These are phyloP conservation scores for Potorous gilbertii DNA, from an alignment of 2,797 vertebrate genomes.

Conservation along the genomic window DNA sequence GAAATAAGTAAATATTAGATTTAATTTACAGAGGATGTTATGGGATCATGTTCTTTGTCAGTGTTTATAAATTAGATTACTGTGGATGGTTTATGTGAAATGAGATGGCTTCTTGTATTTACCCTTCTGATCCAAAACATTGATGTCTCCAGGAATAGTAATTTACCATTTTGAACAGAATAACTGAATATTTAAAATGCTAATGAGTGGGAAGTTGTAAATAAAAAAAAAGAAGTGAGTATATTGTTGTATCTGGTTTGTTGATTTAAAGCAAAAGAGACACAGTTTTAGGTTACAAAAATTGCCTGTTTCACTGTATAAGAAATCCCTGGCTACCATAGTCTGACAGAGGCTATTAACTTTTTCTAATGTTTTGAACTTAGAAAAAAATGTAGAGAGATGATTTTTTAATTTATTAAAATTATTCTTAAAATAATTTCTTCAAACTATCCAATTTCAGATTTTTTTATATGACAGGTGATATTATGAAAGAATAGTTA, in stretches of 20 bases:
- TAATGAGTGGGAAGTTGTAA: slow-evolving; percentile 25
- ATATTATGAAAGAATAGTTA: too few species aligned
- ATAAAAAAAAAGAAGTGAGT: slow-evolving; percentile 46
- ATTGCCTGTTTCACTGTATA: slow-evolving; percentile 14
- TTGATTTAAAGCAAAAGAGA: background rate
- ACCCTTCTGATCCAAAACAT: slow-evolving; percentile 54
- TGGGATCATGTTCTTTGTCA: background rate
- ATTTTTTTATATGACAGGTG: background rate
- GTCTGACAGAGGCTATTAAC: too few species aligned
- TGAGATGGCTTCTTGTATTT: slow-evolving; percentile 52
- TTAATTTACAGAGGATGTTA: slow-evolving; percentile 17
- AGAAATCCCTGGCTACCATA: slow-evolving; percentile 8
- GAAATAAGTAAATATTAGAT: slow-evolving; percentile 50
- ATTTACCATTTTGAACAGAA: slow-evolving; percentile 47
- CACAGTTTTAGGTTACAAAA: background rate
- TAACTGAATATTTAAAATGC: slow-evolving; percentile 61
- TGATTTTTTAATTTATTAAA: too few species aligned
- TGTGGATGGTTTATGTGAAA: slow-evolving; percentile 50
- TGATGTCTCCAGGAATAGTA: slow-evolving; percentile 41
- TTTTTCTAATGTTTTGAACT: too few species aligned
- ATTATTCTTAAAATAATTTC: too few species aligned
- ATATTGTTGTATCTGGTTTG: background rate
- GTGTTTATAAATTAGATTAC: slow-evolving; percentile 57
- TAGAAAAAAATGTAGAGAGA: too few species aligned
- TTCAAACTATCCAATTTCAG: background rate